Conservation (phyloP, 2,888 invertebrate species). For the Nomada ferruginata region DNA sequence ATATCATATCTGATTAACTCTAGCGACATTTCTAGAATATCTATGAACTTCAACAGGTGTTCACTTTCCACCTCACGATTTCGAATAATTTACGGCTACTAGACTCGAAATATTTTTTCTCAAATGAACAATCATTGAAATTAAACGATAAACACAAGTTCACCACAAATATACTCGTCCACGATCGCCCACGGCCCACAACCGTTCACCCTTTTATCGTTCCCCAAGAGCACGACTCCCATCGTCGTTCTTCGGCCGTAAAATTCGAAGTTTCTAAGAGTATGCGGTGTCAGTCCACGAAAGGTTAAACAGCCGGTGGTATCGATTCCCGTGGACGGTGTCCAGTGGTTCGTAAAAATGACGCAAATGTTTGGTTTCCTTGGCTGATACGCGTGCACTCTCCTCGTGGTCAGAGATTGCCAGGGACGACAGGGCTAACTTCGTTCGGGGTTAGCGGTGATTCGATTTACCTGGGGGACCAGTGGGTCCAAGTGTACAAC, state of each 20-base stretch:
- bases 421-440: constrained; percentile 73
- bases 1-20: too few species aligned
- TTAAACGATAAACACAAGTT: too few species aligned
- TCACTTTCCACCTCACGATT: too few species aligned
- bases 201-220: too few species aligned
- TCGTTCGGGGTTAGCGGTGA: constrained; percentile 79
- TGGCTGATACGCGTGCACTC: constrained; percentile 52
- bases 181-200: too few species aligned
- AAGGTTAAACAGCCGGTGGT: constrained; percentile 27
- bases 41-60: too few species aligned
- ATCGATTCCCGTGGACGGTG: constrained; percentile 4
- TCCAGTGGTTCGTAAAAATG: background rate
- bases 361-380: constrained; percentile 21
- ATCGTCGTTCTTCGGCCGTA: constrained; percentile 7
- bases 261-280: constrained; percentile 11
- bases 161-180: too few species aligned
- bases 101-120: too few species aligned
- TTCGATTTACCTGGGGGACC: constrained; percentile 80
- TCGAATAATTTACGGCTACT: too few species aligned
- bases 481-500: constrained; percentile 68
- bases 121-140: too few species aligned
- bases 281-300: constrained; percentile 20
- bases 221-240: too few species aligned
- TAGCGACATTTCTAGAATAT: too few species aligned
- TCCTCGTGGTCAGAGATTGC: constrained; percentile 62